Percentiles rank a stretch among this genome's conserved stretches.
phyloP scores from a whole-genome alignment of 2,888 invertebrate species.

The Drosophila parthenogenetica region DNA sequence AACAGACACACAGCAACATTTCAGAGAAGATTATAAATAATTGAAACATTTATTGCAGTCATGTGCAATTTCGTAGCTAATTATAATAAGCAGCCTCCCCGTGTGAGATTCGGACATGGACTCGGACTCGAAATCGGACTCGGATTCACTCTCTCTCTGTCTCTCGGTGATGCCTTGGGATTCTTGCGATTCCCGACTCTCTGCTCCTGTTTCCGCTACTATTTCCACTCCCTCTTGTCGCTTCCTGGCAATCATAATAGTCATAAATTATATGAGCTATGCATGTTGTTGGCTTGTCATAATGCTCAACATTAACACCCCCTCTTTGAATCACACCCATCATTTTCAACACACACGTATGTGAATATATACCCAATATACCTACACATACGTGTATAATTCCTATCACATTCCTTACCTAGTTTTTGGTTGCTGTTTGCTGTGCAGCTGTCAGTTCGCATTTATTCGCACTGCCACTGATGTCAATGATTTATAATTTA shows the following conservation, averaged over 20 bases:
- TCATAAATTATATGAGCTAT: conserved; percentile 68
- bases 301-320: conserved; percentile 5
- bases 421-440: conserved; percentile 25
- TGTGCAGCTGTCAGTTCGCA: conserved; percentile 51
- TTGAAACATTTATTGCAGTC: conserved; percentile 79
- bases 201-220: not conserved
- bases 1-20: conserved; percentile 4
- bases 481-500: conserved; percentile 47
- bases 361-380: not conserved
- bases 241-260: conserved; percentile 56
- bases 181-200: conserved; percentile 2
- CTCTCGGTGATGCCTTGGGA: conserved; percentile 11
- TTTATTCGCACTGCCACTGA: conserved; percentile 28
- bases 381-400: not conserved
- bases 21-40: conserved; percentile 67
- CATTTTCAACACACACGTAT: not conserved
- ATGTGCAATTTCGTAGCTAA: conserved; percentile 76
- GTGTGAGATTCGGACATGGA: conserved; percentile 16
- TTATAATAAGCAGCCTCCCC: conserved; percentile 67
- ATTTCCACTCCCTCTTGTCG: conserved; percentile 10
- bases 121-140: not conserved
- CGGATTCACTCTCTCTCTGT: conserved; percentile 1
- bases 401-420: conserved; percentile 37
- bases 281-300: conserved; percentile 34
- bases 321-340: not conserved